phyloP scores from a whole-genome alignment of 2,797 vertebrate species.

The Jordanella pulchra region DNA sequence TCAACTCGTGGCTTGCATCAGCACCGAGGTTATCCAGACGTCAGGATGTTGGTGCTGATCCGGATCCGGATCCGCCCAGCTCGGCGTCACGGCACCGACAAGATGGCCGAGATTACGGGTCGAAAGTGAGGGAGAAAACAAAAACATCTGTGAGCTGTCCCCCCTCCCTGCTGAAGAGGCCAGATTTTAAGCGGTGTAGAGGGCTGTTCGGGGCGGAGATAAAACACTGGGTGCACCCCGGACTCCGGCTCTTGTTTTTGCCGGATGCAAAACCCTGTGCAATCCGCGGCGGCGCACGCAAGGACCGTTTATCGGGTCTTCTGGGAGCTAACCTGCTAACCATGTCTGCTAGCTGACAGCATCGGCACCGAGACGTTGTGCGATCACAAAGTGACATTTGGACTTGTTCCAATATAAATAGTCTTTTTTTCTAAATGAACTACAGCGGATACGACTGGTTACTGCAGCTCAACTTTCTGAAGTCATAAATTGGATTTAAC shows the following conservation, averaged over 20 bases:
- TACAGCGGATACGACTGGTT: not conserved
- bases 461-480: not conserved
- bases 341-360: conserved; percentile 70
- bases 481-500: conserved; percentile 15
- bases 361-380: conserved; percentile 43
- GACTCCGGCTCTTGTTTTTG: conserved; percentile 23
- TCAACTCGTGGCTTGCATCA: conserved; percentile 1
- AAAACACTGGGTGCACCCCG: not conserved
- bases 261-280: conserved; percentile 55
- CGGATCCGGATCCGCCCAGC: conserved; percentile 74
- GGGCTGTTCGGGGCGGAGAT: conserved; percentile 1
- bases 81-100: conserved; percentile 80
- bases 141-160: conserved; percentile 58
- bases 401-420: not conserved
- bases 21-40: conserved; percentile 17
- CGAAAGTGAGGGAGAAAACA: conserved; percentile 80
- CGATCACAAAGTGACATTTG: conserved; percentile 43
- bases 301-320: conserved; percentile 51
- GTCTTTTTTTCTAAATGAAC: not conserved
- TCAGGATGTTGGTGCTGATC: conserved; percentile 85
- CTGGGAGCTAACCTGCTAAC: conserved; percentile 67
- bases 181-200: conserved; percentile 21
- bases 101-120: conserved; percentile 81
- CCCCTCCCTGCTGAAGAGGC: conserved; percentile 26
- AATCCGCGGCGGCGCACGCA: conserved; percentile 43